Base-by-base conservation (phyloP, 2,113 vertebrate species). In the Syngnathus typhle region DNA sequence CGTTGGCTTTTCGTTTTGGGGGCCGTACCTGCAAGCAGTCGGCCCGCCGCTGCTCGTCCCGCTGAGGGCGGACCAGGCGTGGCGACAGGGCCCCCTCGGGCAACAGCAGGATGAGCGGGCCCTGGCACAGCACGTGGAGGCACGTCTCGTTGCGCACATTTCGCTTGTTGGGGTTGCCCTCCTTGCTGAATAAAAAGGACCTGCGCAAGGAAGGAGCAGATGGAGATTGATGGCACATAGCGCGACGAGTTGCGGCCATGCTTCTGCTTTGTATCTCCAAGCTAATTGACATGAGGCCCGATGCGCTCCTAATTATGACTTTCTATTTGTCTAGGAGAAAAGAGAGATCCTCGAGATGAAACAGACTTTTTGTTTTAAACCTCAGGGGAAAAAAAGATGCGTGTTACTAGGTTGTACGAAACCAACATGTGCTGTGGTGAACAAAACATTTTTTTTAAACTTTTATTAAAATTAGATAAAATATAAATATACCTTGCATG, bases 81-180 rank as follows among this genome's bases (percentile, higher is more conserved):
- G 88, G 86, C 11, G 86, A 88, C 64, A 89, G 79, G 2, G 88
- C 88, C 63, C 88, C 88, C 58, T 87, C 86, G 43, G 88, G 81
- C 76, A 89, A 80, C 75, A 88, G 77, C 68, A 89, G 80, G 71
- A 89, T 88, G 67, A 85, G 86, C 1, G 86, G 88, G 55, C 88
- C 82, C 78, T 89, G 88, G 78, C 88, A 89, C 63, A 89, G 79
- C 76, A 89, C 88, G 7, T 89, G 88, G 68, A 89, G 86, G 82
- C 88, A 89, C 4, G 88, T 89, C 79, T 89, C 88, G 21, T 89
- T 89, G 85, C 86, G 86, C 69, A 89, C 82, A 15, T 89, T 88
- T 7, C 88, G 84, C 79, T 89, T 89, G 85, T 89, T 89, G 60
- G 86, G 88, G 75, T 89, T 89, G 38, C 88, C 88, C 73, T 89